Conservation (phyloP, 2,888 invertebrate genomes). For the Resseliella maxima region DNA sequence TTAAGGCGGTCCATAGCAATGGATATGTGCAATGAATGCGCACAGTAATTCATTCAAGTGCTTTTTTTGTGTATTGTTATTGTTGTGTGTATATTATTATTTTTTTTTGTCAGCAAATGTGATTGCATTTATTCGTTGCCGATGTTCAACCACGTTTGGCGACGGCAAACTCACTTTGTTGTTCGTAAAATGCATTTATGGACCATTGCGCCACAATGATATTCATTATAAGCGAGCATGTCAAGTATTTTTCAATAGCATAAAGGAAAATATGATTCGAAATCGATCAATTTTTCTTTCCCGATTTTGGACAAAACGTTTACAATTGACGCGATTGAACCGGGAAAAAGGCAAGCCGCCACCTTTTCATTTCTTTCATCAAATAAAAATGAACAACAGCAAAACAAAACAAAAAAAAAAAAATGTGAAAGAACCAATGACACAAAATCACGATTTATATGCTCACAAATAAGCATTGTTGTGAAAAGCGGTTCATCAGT, state of each 20-base stretch:
- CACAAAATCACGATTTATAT: conserved; percentile 27
- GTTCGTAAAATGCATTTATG: background rate
- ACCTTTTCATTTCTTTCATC: background rate
- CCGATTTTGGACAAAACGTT: conserved; percentile 1
- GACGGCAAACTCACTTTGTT: background rate
- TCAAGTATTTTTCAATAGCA: conserved; percentile 37
- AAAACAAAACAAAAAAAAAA: background rate
- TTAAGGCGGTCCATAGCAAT: background rate
- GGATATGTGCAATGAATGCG: conserved; percentile 4
- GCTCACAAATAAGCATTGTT: conserved; percentile 41
- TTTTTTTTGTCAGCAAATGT: conserved; percentile 25
- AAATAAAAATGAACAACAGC: background rate
- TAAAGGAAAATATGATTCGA: conserved; percentile 38
- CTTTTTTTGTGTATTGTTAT: background rate
- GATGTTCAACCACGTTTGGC: background rate
- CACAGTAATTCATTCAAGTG: conserved; percentile 50
- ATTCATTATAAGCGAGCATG: conserved; percentile 45
- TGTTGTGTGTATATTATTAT: background rate
- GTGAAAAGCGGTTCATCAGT: conserved; percentile 5
- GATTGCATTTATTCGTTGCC: conserved; percentile 5
- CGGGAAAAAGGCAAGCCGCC: background rate
- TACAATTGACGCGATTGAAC: conserved; percentile 39
- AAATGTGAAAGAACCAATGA: background rate
- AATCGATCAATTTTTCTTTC: conserved; percentile 9
- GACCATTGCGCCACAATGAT: conserved; percentile 46